Percentiles rank a stretch among this genome's conserved stretches.
Conservation (phyloP, 2,888 invertebrate genomes). For the Synergus itoensis region DNA sequence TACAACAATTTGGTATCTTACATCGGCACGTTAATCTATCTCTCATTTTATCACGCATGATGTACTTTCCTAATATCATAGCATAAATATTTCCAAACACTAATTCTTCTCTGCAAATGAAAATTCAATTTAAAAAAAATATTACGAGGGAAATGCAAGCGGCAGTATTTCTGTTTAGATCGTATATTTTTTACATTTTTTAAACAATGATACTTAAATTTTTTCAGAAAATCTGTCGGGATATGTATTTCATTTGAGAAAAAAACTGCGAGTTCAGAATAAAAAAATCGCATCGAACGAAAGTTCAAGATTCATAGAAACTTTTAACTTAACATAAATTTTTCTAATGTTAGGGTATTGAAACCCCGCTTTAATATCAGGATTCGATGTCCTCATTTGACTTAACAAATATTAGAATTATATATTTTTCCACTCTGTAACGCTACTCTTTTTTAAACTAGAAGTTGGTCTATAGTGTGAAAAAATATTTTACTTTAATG, state of each 20-base stretch:
- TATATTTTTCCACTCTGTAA: too few relatives aligned
- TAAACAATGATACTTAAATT: neutral
- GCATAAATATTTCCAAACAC: neutral
- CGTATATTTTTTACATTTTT: neutral
- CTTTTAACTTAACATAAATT: neutral
- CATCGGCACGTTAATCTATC: neutral
- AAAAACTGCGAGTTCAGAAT: neutral
- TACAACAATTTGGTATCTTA: constrained; percentile 14
- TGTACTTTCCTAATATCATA: neutral
- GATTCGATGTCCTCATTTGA: too few relatives aligned
- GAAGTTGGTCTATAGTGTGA: too few relatives aligned
- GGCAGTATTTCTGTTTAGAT: neutral
- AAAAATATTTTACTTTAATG: too few relatives aligned
- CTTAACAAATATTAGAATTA: too few relatives aligned
- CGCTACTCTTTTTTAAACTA: too few relatives aligned
- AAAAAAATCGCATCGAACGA: neutral
- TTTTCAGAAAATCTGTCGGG: neutral
- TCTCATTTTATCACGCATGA: neutral
- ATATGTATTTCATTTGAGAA: neutral
- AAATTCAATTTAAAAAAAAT: neutral
- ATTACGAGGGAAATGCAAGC: neutral
- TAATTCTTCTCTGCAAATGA: neutral
- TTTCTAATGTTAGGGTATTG: too few relatives aligned
- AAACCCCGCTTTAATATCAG: too few relatives aligned
- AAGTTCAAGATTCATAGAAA: too few relatives aligned